Base-by-base conservation (phyloP, 2,888 invertebrate species). In the Volucella inflata region DNA sequence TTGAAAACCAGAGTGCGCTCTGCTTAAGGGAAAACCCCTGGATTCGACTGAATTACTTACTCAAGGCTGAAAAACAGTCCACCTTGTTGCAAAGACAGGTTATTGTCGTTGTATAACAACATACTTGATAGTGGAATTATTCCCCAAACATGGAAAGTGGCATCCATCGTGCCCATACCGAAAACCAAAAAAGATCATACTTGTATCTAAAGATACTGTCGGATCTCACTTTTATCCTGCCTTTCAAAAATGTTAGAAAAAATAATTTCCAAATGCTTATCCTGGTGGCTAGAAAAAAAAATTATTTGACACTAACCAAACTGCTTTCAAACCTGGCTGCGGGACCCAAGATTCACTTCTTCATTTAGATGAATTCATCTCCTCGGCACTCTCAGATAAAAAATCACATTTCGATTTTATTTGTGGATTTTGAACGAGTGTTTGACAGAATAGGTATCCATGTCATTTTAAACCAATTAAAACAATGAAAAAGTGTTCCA, bases 271-370 rank as follows among this genome's bases (percentile, higher is more conserved):
- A 76, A 67, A 14, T 12, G 79, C 11, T 14, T 76, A 17, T 65
- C 44, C 8, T 85, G 77, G 84, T 72, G 48, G 8, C 3, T 76
- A 6, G 30, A 11, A 10, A 42, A 72, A 72, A 76, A 71, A 79
- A 2, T 38, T 76, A 1, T 55, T 70, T 10, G 57, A 60, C 36
- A 42, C 51, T 3, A 75, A 85, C 38, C 79, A 85, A 62, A 30
- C 55, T 11, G 85, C 53, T 11, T 83, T 83, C 46, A 83, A 68
- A 68, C 16, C 11, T 9, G 78, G 76, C 11, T 44, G 67, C 21
- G n/a, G 51, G 4, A 74, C 74, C 9, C 16, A 50, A 11, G 78
- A 84, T 14, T 42, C 67, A 16, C 67, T 85, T 8, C 75, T 80
- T 1, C 76, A 80, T 38, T 21, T 85, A 8, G 60, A 85, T 60